Conservation (phyloP, 2,113 vertebrate genomes). For the Diglossa brunneiventris region DNA sequence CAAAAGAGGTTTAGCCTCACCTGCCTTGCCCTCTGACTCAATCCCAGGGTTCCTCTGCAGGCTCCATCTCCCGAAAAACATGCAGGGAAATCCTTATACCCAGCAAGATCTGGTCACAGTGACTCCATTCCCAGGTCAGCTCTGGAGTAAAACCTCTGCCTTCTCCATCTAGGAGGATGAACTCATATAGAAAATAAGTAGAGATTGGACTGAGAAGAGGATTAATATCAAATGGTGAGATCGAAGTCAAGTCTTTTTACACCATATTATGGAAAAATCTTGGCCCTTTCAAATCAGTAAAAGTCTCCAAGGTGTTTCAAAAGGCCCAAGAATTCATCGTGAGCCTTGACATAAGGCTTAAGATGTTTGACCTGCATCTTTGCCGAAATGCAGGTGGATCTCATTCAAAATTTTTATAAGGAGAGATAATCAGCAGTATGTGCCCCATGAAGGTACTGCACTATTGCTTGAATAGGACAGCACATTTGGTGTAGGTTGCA, state of each 20-base stretch:
- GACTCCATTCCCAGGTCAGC: background rate
- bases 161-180: background rate
- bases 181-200: background rate
- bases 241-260: background rate
- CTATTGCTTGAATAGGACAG: background rate
- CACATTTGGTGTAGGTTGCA: background rate
- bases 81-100: background rate
- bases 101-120: background rate
- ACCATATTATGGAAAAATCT: background rate
- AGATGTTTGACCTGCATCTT: background rate
- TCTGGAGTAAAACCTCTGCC: background rate
- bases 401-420: background rate
- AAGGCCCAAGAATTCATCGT: background rate
- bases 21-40: too few relatives aligned
- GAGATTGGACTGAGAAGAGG: background rate
- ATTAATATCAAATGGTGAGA: background rate
- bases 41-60: background rate
- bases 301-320: background rate
- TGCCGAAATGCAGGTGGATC: background rate
- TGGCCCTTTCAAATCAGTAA: background rate
- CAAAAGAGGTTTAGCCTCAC: background rate
- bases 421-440: background rate
- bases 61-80: background rate
- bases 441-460: background rate
- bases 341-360: background rate